Conservation (phyloP, 2,113 vertebrate genomes). For the Lepisosteus oculatus region DNA sequence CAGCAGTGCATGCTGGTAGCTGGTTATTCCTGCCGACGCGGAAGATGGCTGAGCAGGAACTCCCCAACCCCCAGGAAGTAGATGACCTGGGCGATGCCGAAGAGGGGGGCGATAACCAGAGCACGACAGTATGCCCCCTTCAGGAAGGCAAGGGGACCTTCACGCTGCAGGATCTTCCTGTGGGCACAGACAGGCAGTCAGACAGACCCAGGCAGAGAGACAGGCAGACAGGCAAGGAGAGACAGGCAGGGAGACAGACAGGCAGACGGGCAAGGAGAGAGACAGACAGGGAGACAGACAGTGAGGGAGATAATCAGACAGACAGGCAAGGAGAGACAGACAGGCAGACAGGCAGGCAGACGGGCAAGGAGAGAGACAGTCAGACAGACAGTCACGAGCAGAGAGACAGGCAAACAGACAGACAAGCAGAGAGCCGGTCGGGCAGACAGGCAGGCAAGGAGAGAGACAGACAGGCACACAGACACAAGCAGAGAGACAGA, state of each 20-base stretch:
- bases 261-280: no score
- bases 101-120: conserved; percentile 93
- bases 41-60: conserved; percentile 79
- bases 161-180: conserved; percentile 88
- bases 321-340: no score
- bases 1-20: no score
- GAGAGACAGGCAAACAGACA: no score
- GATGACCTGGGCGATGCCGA: conserved; percentile 94
- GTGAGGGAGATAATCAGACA: no score
- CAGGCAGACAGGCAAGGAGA: no score
- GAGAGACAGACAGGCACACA: conserved; percentile 5
- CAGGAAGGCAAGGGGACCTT: conserved; percentile 89
- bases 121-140: conserved; percentile 98
- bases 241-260: conserved; percentile 8
- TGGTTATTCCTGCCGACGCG: conserved; percentile 63
- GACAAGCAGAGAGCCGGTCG: no score
- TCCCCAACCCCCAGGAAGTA: conserved; percentile 96
- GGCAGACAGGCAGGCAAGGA: no score
- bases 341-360: no score
- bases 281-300: no score
- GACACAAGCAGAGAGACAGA: neutral
- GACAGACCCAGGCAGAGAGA: neutral
- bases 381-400: no score
- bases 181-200: conserved; percentile 24
- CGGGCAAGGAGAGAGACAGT: no score